Conservation (phyloP, 2,113 vertebrate genomes). For the Pterocles orientalis region DNA sequence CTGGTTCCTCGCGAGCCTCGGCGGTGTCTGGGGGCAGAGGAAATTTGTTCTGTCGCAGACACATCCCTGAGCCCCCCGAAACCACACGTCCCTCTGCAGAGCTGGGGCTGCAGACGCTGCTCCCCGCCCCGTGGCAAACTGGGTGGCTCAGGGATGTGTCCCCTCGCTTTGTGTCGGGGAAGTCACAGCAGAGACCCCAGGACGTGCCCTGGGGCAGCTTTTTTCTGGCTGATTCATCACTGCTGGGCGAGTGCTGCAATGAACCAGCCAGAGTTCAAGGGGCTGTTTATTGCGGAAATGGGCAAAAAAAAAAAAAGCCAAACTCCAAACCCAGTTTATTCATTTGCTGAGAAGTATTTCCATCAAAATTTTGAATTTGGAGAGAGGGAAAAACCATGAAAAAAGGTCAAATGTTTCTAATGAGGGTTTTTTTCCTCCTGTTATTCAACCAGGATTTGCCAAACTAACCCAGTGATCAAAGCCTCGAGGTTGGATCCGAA, state of each 20-base stretch:
- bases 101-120: background rate
- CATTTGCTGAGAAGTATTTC: background rate
- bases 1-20: background rate
- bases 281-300: background rate
- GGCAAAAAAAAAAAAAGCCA: background rate
- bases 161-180: background rate
- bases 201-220: background rate
- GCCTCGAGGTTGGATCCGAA: background rate
- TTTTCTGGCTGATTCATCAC: background rate
- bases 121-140: rapidly evolving
- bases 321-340: background rate
- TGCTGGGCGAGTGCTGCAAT: rapidly evolving
- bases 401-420: background rate
- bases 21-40: background rate
- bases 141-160: rapidly evolving
- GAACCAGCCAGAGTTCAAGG: rapidly evolving
- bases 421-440: background rate
- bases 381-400: background rate
- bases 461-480: background rate
- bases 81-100: rapidly evolving
- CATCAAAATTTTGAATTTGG: background rate
- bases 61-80: background rate
- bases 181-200: background rate
- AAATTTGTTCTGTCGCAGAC: rapidly evolving
- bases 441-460: background rate